A percentile compares a stretch with the other conserved stretches of the same genome.
These are phyloP conservation scores for Syngnathus scovelli DNA, from an alignment of 2,113 vertebrate genomes.

Conservation along the genomic window DNA sequence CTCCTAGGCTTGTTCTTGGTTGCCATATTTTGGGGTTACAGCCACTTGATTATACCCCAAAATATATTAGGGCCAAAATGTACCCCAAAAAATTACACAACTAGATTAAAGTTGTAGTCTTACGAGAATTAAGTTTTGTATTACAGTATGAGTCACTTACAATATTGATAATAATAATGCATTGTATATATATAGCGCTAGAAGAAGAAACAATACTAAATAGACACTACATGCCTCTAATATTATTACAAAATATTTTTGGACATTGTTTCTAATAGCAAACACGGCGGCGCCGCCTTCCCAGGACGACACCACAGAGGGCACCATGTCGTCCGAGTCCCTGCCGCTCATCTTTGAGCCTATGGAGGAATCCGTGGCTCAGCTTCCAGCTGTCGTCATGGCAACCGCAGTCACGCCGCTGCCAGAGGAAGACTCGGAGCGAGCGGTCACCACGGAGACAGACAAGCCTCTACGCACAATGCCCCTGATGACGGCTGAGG, in stretches of 20 bases:
- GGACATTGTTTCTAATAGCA: conserved; percentile 23
- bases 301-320: conserved; percentile 62
- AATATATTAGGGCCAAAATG: no score
- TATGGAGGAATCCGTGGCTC: conserved; percentile 56
- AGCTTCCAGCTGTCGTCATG: conserved; percentile 41
- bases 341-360: conserved; percentile 74
- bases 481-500: conserved; percentile 48
- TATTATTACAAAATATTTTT: neutral
- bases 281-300: conserved; percentile 48
- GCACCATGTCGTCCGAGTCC: conserved; percentile 68
- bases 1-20: no score
- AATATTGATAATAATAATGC: no score
- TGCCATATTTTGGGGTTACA: no score
- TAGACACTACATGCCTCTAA: neutral
- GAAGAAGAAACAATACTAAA: no score
- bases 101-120: no score
- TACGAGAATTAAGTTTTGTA: no score
- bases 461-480: conserved; percentile 44
- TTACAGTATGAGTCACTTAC: no score
- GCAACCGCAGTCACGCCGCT: conserved; percentile 32
- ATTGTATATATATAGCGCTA: no score
- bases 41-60: no score
- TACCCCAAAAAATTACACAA: no score
- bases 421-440: conserved; percentile 47
- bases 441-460: conserved; percentile 54